A percentile compares a stretch with the other conserved stretches of the same genome.
These are phyloP conservation scores for Euthynnus affinis DNA, from an alignment of 2,797 vertebrate genomes.

Conservation along the genomic window DNA sequence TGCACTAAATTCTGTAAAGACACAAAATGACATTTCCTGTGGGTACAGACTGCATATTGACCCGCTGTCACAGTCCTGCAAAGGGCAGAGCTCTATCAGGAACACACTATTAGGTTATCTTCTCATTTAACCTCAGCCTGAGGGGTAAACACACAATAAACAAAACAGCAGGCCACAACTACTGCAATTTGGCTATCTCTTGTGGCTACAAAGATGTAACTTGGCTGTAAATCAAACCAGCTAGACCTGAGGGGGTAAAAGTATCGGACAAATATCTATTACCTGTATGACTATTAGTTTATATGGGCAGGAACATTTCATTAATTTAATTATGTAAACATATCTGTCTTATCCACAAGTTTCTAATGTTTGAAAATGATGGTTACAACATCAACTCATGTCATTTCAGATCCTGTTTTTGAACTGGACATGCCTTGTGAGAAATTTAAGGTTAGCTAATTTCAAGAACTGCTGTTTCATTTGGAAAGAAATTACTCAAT, in stretches of 20 bases:
- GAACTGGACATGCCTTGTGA: not conserved
- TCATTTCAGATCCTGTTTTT: conserved; percentile 33
- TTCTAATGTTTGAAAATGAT: conserved; percentile 4
- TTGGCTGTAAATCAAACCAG: conserved; percentile 62
- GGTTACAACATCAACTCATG: not conserved
- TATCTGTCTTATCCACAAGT: not conserved
- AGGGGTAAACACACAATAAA: conserved; percentile 76
- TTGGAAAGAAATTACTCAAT: not conserved
- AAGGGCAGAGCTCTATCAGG: conserved; percentile 80
- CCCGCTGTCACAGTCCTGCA: conserved; percentile 68
- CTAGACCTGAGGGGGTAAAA: conserved; percentile 29
- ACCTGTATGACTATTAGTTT: not conserved
- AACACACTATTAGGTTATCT: conserved; percentile 84
- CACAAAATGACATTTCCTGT: conserved; percentile 73
- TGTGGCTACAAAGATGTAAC: conserved; percentile 48
- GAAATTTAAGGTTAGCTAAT: conserved; percentile 19
- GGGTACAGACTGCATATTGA: conserved; percentile 49
- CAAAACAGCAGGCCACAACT: conserved; percentile 75
- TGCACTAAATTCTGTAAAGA: conserved; percentile 55
- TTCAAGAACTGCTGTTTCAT: not conserved
- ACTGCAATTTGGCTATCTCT: conserved; percentile 60
- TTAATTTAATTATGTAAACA: conserved; percentile 21
- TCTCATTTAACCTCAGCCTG: conserved; percentile 81
- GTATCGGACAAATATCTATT: conserved; percentile 4
- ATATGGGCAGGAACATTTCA: conserved; percentile 24